phyloP scores from a whole-genome alignment of 2,888 invertebrate species.

The Iselma pallidipennis region DNA sequence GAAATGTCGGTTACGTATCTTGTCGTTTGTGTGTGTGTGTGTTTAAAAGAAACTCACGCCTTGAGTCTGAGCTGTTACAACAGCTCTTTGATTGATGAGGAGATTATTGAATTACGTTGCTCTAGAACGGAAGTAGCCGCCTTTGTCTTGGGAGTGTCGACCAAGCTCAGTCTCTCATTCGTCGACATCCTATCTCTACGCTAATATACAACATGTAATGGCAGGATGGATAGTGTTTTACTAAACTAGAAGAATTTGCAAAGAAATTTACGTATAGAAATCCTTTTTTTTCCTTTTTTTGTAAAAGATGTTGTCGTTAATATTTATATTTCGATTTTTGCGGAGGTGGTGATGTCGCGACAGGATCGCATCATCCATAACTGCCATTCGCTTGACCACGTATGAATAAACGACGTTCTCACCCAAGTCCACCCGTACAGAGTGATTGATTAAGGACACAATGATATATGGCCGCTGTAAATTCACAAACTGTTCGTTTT shows the following conservation, averaged over 20 bases:
- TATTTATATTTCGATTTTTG: background rate
- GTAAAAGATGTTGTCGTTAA: background rate
- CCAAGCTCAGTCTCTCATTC: slow-evolving; percentile 42
- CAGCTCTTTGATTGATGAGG: slow-evolving; percentile 41
- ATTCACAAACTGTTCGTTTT: slow-evolving; percentile 45
- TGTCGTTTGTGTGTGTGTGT: background rate
- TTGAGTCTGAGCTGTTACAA: slow-evolving; percentile 15
- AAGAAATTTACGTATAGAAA: background rate
- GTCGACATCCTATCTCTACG: slow-evolving; percentile 28
- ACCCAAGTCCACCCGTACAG: slow-evolving; percentile 25
- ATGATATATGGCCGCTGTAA: slow-evolving; percentile 44
- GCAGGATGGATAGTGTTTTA: background rate
- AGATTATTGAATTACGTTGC: slow-evolving; percentile 46
- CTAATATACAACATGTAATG: slow-evolving; percentile 2
- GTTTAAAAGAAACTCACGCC: slow-evolving; percentile 5
- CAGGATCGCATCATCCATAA: slow-evolving; percentile 40
- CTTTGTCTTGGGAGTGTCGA: slow-evolving; percentile 51
- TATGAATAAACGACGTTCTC: slow-evolving; percentile 44
- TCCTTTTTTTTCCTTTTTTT: background rate
- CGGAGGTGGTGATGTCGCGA: background rate
- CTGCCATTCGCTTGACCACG: slow-evolving; percentile 50
- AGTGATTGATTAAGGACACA: slow-evolving; percentile 45
- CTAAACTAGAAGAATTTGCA: background rate
- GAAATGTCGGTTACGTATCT: background rate
- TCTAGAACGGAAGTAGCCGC: slow-evolving; percentile 47